Conservation (phyloP, 2,113 vertebrate genomes). For the Noturus placidus region DNA sequence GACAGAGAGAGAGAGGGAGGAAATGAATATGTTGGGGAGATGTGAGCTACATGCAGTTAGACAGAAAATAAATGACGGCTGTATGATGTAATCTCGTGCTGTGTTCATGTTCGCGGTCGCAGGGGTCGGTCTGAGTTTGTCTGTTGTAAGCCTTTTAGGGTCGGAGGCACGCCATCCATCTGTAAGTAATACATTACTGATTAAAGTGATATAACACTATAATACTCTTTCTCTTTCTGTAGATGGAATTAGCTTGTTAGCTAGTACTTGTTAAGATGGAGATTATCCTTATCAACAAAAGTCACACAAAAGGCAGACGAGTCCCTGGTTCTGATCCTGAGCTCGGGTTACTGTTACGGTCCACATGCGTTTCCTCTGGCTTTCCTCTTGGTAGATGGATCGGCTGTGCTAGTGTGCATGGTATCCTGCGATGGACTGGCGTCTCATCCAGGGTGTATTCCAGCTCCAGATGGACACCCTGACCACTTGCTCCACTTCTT, state of each 20-base stretch:
- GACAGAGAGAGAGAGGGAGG: no score
- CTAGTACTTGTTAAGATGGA: no score
- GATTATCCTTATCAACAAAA: neutral
- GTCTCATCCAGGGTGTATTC: neutral
- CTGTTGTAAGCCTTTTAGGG: neutral
- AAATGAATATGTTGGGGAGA: neutral
- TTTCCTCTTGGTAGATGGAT: neutral
- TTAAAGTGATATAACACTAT: neutral
- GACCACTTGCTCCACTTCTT: neutral
- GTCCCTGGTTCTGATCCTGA: neutral
- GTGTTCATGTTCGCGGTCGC: neutral
- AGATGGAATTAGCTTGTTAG: neutral
- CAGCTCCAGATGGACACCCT: neutral
- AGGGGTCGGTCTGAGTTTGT: neutral
- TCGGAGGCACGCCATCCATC: neutral
- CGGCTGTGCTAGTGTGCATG: neutral
- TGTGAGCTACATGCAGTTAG: neutral
- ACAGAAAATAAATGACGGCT: neutral
- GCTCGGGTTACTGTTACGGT: neutral
- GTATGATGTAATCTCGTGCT: neutral
- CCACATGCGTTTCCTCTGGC: neutral
- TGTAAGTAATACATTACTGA: neutral
- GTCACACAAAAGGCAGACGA: neutral
- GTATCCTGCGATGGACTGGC: neutral
- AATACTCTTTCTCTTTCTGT: neutral